Evolutionary conservation across 2,113 vertebrate species (phyloP).

Genomic region (Indicator maculatus): DNA sequence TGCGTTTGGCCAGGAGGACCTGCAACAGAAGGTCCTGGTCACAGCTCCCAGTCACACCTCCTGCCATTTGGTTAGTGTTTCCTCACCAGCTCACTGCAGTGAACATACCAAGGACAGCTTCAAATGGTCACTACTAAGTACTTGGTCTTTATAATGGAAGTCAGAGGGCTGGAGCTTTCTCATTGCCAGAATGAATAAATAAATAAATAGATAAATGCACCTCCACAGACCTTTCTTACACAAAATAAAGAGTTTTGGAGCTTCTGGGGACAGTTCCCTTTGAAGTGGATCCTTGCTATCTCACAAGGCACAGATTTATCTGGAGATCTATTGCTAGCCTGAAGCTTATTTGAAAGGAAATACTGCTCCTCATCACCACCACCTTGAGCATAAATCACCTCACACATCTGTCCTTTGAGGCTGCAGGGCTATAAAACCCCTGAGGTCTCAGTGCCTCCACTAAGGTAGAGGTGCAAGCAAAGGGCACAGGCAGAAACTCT

Average conservation of each 20-base stretch:
- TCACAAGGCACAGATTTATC: background rate
- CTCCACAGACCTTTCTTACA: background rate
- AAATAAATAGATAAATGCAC: too few species aligned
- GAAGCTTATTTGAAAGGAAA: background rate
- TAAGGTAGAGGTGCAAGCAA: background rate
- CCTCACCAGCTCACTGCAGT: background rate
- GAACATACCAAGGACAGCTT: background rate
- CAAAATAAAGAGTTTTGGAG: background rate
- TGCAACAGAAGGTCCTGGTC: slow-evolving; percentile 63
- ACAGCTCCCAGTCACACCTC: background rate
- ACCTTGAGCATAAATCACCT: background rate
- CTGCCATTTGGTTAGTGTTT: background rate
- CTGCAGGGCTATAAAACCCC: background rate
- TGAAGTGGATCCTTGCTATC: background rate
- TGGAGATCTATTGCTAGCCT: background rate
- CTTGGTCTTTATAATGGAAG: too few species aligned
- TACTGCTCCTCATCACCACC: background rate
- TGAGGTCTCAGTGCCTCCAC: background rate
- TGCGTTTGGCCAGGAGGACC: slow-evolving; percentile 95
- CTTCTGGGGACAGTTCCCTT: background rate
- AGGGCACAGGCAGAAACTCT: background rate
- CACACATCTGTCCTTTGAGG: background rate
- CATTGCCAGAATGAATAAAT: background rate
- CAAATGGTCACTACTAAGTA: too few species aligned
- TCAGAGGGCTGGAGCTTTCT: background rate